Percentiles rank a stretch among this genome's conserved stretches.
Conservation (phyloP, 2,113 vertebrate genomes). For the Elephas maximus region DNA sequence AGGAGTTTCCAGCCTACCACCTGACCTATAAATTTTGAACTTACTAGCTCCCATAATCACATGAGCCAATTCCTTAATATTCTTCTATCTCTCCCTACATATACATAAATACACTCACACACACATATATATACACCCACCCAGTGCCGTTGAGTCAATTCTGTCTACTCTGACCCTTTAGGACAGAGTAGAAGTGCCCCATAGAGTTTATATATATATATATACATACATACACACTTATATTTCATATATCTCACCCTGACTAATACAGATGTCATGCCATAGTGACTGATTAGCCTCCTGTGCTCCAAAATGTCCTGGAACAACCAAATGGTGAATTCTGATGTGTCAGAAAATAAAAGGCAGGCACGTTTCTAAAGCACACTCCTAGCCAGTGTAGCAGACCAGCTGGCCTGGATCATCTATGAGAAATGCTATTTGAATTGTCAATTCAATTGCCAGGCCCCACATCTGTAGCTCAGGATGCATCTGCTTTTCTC, state of each 20-base stretch:
- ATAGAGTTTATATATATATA: not conserved
- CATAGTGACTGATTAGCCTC: conserved; percentile 37
- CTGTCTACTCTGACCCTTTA: too few relatives aligned
- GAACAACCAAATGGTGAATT: conserved; percentile 64
- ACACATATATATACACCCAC: not conserved
- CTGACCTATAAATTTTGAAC: not conserved
- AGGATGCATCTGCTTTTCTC: conserved; percentile 79
- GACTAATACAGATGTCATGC: conserved; percentile 40
- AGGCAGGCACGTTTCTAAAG: conserved; percentile 60
- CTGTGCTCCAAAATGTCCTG: conserved; percentile 29
- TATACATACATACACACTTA: not conserved
- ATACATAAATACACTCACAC: too few relatives aligned
- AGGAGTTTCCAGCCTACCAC: not conserved
- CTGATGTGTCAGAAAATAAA: conserved; percentile 74
- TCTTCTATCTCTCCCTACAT: not conserved
- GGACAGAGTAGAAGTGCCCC: too few relatives aligned
- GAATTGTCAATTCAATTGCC: conserved; percentile 69
- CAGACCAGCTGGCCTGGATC: conserved; percentile 76
- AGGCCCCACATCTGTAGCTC: conserved; percentile 74
- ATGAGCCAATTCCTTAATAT: not conserved
- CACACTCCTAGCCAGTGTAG: conserved; percentile 56
- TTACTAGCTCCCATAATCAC: not conserved
- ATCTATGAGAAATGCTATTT: conserved; percentile 63
- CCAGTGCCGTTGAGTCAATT: too few relatives aligned
- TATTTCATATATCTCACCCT: not conserved